A percentile compares a stretch with the other conserved stretches of the same genome.
Evolutionary conservation across 2,888 invertebrate genomes (phyloP).

Genomic region (Ophioninae sp.): DNA sequence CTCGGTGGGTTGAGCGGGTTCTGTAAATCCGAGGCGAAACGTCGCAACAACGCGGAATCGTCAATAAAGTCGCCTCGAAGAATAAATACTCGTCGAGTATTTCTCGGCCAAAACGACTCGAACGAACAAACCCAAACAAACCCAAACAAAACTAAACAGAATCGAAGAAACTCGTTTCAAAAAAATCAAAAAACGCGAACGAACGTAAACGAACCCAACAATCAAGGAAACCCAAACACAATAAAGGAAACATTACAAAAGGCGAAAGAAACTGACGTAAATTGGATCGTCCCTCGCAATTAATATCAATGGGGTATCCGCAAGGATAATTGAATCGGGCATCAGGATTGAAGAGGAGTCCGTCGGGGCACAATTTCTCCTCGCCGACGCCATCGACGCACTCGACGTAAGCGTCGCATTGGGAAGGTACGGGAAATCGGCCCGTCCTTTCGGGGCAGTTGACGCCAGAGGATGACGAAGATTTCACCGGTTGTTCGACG

Average conservation of each 20-base stretch:
- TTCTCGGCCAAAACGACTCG: not conserved
- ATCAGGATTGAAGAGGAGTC: constrained; percentile 89
- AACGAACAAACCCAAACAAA: not conserved
- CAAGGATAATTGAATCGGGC: constrained; percentile 88
- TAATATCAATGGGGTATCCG: constrained; percentile 91
- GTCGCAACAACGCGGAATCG: not conserved
- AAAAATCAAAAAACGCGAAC: too few relatives aligned
- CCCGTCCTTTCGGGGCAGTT: constrained; percentile 87
- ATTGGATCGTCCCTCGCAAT: constrained; percentile 87
- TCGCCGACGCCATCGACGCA: constrained; percentile 89
- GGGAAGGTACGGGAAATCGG: constrained; percentile 85
- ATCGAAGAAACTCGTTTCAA: too few relatives aligned
- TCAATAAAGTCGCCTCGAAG: not conserved
- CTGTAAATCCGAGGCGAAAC: constrained; percentile 78
- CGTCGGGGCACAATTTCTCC: constrained; percentile 91
- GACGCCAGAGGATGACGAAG: constrained; percentile 53
- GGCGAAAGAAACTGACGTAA: constrained; percentile 78
- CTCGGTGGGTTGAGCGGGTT: constrained; percentile 87
- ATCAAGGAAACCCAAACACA: too few relatives aligned
- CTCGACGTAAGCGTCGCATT: constrained; percentile 89
- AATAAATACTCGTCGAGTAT: not conserved
- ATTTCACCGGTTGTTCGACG: constrained; percentile 50
- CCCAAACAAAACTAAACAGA: too few relatives aligned
- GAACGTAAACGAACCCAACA: too few relatives aligned
- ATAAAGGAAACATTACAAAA: too few relatives aligned